Evolutionary conservation across 2,113 vertebrate genomes (phyloP), one percentile per base, ranked within the genome.

Genomic region (Bettongia penicillata): DNA sequence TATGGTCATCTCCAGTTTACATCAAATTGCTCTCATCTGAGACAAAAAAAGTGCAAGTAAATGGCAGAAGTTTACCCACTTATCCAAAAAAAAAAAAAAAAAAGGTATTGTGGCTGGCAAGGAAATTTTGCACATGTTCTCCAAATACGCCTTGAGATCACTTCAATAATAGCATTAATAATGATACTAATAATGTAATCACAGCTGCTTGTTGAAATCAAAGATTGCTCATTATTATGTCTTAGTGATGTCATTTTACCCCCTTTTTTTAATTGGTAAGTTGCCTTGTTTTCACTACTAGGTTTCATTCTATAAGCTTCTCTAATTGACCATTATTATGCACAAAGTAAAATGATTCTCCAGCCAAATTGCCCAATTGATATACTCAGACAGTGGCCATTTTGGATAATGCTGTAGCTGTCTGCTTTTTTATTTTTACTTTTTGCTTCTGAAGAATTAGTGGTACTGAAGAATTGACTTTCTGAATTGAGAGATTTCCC

Each of bases 401-500:
- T 97, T 96, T 89, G 95, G 92, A 95, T 90, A 95, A 96, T 89
- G 92, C 95, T 93, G 68, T 92, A 96, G 96, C 93, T 96, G 93
- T 95, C 96, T 96, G 97, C 95, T 95, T 26, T 53, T 53, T 53
- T 43, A 26, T 53, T 53, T 53, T 53, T 97, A n/a, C 3, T 96
- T 89, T 43, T 96, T 96, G 97, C 95, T 92, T 2, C 94, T 92
- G 97, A 93, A 97, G 98, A 96, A 92, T 24, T 50, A 55, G 89
- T 53, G 94, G 96, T 97, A 97, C 98, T 93, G n/a, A n/a, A n/a
- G n/a, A n/a, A n/a, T n/a, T n/a, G n/a, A n/a, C 52, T 96, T 98
- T 97, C 98, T 90, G 94, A 98, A 98, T 23, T 97, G 94, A 93
- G 95, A 98, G 96, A 97, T 98, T 97, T 97, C 89, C 93, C 91